Evolutionary conservation across 2,888 invertebrate species (phyloP).

Genomic region (Onthophagus sagittarius): DNA sequence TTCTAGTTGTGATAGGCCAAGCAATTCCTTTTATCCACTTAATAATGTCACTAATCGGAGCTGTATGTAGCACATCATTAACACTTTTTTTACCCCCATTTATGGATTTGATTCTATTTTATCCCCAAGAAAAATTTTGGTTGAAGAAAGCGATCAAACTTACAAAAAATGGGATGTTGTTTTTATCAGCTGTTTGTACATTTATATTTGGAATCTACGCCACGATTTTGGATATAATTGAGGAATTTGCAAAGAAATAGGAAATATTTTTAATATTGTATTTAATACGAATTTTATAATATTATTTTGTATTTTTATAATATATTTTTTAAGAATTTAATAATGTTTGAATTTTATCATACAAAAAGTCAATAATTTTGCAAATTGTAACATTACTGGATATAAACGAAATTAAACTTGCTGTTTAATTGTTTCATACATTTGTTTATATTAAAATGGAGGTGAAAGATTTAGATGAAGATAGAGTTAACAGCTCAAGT

Average conservation of each 20-base stretch:
- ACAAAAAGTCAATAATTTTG: too few relatives aligned
- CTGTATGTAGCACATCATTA: constrained; percentile 40
- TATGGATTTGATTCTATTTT: constrained; percentile 13
- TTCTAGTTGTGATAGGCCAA: constrained; percentile 77
- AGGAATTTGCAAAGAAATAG: constrained; percentile 2
- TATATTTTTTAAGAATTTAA: too few relatives aligned
- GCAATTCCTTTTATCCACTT: constrained; percentile 79
- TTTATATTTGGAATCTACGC: constrained; percentile 18
- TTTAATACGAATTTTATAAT: too few relatives aligned
- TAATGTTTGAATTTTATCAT: too few relatives aligned
- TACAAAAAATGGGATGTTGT: constrained; percentile 10
- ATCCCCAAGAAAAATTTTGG: neutral
- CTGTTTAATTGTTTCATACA: too few relatives aligned
- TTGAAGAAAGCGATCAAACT: neutral
- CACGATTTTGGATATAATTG: constrained; percentile 17
- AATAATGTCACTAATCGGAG: constrained; percentile 89
- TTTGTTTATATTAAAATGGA: too few relatives aligned
- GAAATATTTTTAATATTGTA: too few relatives aligned
- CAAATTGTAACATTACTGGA: too few relatives aligned
- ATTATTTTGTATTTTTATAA: too few relatives aligned
- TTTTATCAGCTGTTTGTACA: constrained; percentile 7
- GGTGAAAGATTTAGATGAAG: too few relatives aligned
- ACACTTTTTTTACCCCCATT: constrained; percentile 15
- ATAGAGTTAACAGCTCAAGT: too few relatives aligned
- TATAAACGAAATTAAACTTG: too few relatives aligned